Evolutionary conservation across 2,113 vertebrate genomes (phyloP).

Genomic region (Eulemur macaco): DNA sequence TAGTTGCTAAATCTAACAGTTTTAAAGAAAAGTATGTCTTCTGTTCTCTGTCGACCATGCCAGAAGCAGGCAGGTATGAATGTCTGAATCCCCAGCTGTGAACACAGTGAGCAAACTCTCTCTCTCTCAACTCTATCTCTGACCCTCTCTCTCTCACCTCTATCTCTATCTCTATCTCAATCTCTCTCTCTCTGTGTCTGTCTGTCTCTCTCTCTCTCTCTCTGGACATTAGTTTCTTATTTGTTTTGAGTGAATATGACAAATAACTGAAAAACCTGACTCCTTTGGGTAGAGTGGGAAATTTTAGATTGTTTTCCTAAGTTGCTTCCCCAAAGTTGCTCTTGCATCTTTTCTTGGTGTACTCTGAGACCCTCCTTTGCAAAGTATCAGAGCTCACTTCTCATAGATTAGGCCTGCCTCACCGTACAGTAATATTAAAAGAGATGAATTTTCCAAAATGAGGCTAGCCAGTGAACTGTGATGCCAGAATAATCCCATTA

Average conservation of each 20-base stretch:
- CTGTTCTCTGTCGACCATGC: too few species aligned
- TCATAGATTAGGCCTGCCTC: conserved; percentile 43
- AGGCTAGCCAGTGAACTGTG: conserved; percentile 80
- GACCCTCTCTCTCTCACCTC: too few species aligned
- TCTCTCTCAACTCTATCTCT: too few species aligned
- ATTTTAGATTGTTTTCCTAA: neutral
- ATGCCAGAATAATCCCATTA: conserved; percentile 80
- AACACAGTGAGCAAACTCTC: neutral
- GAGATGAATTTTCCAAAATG: conserved; percentile 79
- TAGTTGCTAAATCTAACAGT: neutral
- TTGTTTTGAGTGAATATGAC: neutral
- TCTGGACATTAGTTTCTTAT: neutral
- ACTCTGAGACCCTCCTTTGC: neutral
- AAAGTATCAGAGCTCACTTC: neutral
- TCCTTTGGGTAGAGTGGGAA: neutral
- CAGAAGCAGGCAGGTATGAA: neutral
- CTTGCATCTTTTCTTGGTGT: neutral
- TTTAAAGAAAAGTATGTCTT: neutral
- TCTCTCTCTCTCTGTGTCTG: too few species aligned
- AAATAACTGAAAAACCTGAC: neutral
- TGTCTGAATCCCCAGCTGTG: accelerated
- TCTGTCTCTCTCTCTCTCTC: too few species aligned
- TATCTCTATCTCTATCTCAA: too few species aligned
- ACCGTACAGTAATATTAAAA: conserved; percentile 69
- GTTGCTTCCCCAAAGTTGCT: neutral